Evolutionary conservation across 64 coral and sea anemone species (phyloP).

Genomic region (Actinia tenebrosa): DNA sequence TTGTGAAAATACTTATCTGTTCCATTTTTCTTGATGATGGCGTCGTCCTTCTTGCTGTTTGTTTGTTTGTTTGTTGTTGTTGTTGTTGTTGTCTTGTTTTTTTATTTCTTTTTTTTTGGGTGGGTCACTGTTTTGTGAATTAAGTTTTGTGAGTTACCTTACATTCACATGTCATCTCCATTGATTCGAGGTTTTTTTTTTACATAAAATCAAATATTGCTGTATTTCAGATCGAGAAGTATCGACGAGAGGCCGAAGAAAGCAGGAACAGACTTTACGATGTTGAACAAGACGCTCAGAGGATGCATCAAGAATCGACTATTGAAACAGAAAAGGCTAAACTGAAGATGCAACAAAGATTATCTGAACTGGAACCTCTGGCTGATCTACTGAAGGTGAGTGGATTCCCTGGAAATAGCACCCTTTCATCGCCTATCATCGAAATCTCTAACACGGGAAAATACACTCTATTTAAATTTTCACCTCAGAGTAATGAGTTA

Average conservation of each 20-base stretch:
- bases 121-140: too few relatives aligned
- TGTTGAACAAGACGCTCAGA: constrained; percentile 64
- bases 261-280: constrained; percentile 70
- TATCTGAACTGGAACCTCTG: constrained; percentile 87
- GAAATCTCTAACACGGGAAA: not conserved
- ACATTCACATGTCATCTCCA: too few relatives aligned
- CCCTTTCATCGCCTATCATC: not conserved
- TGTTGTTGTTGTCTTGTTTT: too few relatives aligned
- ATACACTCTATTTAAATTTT: not conserved
- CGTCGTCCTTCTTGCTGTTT: too few relatives aligned
- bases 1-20: too few relatives aligned
- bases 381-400: constrained; percentile 86
- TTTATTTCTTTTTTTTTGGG: too few relatives aligned
- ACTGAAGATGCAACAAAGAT: constrained; percentile 82
- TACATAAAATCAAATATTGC: too few relatives aligned
- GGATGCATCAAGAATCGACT: constrained; percentile 71
- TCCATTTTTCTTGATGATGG: too few relatives aligned
- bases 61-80: too few relatives aligned
- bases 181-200: too few relatives aligned
- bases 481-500: constrained; percentile 54
- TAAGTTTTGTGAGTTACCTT: too few relatives aligned
- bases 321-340: constrained; percentile 90
- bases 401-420: not conserved
- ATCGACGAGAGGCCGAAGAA: constrained; percentile 93
- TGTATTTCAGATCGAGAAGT: constrained; percentile 75